phyloP scores from a whole-genome alignment of 2,797 vertebrate species.

The Thripadectes ignobilis region DNA sequence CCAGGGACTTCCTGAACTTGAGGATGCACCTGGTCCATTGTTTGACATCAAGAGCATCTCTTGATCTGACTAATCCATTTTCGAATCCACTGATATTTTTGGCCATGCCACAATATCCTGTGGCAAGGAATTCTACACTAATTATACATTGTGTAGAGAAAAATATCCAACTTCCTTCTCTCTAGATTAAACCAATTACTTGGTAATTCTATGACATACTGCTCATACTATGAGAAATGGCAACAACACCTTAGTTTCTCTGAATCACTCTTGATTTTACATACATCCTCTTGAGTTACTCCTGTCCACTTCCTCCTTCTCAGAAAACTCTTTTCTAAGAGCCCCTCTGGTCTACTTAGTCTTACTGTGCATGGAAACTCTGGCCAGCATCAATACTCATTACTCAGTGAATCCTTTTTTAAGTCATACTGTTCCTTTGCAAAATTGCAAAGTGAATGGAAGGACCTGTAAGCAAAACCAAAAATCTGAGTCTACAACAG shows the following conservation, averaged over 20 bases:
- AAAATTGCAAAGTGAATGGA: not conserved
- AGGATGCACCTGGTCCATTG: slow-evolving; percentile 33
- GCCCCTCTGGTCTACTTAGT: not conserved
- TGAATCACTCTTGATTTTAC: not conserved
- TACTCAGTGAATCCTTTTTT: not conserved
- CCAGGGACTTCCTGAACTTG: not conserved
- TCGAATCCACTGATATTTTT: not conserved
- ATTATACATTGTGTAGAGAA: not conserved
- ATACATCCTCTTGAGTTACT: not conserved
- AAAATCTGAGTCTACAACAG: not conserved
- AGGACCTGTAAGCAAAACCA: not conserved
- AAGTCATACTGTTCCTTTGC: not conserved
- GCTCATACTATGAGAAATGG: not conserved
- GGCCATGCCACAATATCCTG: not conserved
- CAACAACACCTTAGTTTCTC: not conserved
- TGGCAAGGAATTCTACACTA: not conserved
- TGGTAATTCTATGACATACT: not conserved
- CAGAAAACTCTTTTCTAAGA: not conserved
- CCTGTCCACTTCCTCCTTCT: not conserved
- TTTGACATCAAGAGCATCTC: not conserved
- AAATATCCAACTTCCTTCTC: not conserved
- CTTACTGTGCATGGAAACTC: not conserved
- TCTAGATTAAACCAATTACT: not conserved
- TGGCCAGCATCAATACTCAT: not conserved
- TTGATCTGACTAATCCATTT: not conserved